Evolutionary conservation across 2,113 vertebrate species (phyloP), one percentile per base, ranked within the genome.

Genomic region (Rhea pennata): DNA sequence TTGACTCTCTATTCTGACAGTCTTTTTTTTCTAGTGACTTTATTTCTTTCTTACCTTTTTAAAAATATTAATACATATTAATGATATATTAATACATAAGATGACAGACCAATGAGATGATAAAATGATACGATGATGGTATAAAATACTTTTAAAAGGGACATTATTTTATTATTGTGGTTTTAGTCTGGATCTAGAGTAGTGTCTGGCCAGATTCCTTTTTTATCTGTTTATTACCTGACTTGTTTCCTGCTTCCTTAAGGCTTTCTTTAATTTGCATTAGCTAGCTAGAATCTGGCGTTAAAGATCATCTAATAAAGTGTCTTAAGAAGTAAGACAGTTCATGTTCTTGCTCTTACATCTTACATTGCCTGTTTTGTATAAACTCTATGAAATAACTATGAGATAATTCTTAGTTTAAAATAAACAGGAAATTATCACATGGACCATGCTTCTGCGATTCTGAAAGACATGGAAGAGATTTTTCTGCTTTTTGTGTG

Each of bases 381-480:
- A 29, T 83, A 50, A 94, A 87, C 36, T 83, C 29, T 82, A 1
- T 48, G 56, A 88, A 65, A 77, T 62, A 87, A 87, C 62, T 27
- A 36, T 4, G 8, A 91, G 84, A 76, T 77, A 80, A 80, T 85
- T 83, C 50, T 97, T 90, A 76, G 58, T 70, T 92, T 94, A 83
- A 96, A 92, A 94, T 73, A 94, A 92, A 91, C 50, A 96, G 67
- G 85, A 93, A 83, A 85, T 75, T 64, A 70, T 79, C 89, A 72
- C 53, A 66, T 6, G 8, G 71, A 9, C 53, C 58, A 70, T 79
- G 40, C n/a, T 95, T 91, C 62, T 82, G 40, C 93, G 70, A 48
- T 61, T 84, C 64, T 96, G 65, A 94, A 93, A 75, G 76, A 69
- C 66, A 40, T 62, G n/a, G 90, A 87, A 78, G 70, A 69, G 11